phyloP scores from a whole-genome alignment of 2,888 invertebrate species.

The Phrixothrix hirtus region DNA sequence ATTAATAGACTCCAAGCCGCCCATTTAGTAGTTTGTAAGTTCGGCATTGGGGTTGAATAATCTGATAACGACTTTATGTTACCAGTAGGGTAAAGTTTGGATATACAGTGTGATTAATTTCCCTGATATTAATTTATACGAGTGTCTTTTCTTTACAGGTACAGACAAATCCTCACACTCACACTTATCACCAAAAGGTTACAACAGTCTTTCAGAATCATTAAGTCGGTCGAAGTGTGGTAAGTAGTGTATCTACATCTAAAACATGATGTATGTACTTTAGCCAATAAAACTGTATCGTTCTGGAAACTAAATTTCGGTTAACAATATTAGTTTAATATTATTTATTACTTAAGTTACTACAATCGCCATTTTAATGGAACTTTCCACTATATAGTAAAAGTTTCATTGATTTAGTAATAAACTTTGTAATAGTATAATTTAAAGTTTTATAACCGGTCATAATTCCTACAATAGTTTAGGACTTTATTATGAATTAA shows the following conservation, averaged over 20 bases:
- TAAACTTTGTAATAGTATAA: neutral
- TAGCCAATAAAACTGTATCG: no score
- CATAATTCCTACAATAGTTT: neutral
- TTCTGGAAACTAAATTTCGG: no score
- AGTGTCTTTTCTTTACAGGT: conserved; percentile 20
- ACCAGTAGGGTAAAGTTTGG: conserved; percentile 30
- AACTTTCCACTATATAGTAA: no score
- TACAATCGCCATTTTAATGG: no score
- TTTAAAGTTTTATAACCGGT: conserved; percentile 6
- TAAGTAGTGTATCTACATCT: conserved; percentile 39
- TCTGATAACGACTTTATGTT: conserved; percentile 51
- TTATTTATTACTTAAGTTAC: no score
- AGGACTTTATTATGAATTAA: conserved; percentile 9
- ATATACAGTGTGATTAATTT: conserved; percentile 26
- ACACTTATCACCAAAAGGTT: conserved; percentile 49
- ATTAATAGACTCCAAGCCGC: conserved; percentile 52
- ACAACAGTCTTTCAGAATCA: conserved; percentile 51
- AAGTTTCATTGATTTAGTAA: neutral
- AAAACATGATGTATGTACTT: neutral
- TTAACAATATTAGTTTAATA: no score
- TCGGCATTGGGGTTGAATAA: conserved; percentile 48
- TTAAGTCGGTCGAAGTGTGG: conserved; percentile 52
- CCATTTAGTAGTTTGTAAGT: conserved; percentile 52
- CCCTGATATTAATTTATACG: conserved; percentile 15
- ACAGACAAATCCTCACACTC: conserved; percentile 48